Conservation (phyloP, 1,140 invertebrate species). For the Drosophila pectinifera region DNA sequence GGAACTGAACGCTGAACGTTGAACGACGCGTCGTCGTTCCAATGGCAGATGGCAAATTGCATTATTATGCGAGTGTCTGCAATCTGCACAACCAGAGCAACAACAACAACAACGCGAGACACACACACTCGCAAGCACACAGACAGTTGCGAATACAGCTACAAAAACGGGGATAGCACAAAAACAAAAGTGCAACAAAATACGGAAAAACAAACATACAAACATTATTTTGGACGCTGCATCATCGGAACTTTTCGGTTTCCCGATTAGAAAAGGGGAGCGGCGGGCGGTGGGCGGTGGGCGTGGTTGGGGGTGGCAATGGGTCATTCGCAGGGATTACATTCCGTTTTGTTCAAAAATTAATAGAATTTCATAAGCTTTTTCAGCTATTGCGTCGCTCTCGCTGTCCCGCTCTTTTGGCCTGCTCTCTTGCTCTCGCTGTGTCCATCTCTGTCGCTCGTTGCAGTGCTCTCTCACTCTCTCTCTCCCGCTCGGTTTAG, state of each 20-base stretch:
- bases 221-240: slow-evolving; percentile 48
- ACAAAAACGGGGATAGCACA: slow-evolving; percentile 28
- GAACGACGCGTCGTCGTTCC: slow-evolving; percentile 17
- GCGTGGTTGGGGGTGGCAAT: neutral
- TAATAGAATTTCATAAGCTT: slow-evolving; percentile 84
- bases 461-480: slow-evolving; percentile 16
- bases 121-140: slow-evolving; percentile 12
- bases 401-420: slow-evolving; percentile 29
- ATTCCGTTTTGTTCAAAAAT: slow-evolving; percentile 83
- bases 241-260: slow-evolving; percentile 34
- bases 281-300: slow-evolving; percentile 2
- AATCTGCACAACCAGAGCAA: slow-evolving; percentile 71
- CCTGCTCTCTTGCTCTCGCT: slow-evolving; percentile 35
- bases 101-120: slow-evolving; percentile 9
- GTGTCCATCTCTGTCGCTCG: slow-evolving; percentile 13
- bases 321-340: slow-evolving; percentile 58
- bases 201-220: slow-evolving; percentile 62
- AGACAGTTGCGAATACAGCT: slow-evolving; percentile 7
- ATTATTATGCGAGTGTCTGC: slow-evolving; percentile 84
- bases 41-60: slow-evolving; percentile 80
- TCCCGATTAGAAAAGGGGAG: slow-evolving; percentile 42
- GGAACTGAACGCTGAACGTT: slow-evolving; percentile 15
- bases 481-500: slow-evolving; percentile 7
- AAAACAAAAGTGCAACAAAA: slow-evolving; percentile 79
- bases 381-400: slow-evolving; percentile 42